Evolutionary conservation across 2,888 invertebrate species (phyloP).

Genomic region (Ophion slaviceki): DNA sequence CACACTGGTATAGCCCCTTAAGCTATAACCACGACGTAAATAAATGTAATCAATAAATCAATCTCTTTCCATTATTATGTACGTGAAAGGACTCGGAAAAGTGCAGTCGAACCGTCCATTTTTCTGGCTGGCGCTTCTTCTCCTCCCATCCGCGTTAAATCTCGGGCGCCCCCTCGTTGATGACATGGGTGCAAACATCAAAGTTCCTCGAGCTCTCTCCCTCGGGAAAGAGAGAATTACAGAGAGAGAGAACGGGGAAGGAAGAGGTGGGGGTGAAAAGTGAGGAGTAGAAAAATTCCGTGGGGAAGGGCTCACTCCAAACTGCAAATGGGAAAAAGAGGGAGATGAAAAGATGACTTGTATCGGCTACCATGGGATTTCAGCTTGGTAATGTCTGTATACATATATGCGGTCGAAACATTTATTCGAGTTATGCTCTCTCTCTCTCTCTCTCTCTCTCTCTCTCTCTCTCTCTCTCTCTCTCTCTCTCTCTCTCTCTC

Average conservation of each 20-base stretch:
- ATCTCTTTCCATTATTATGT: background rate
- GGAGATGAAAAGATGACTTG: background rate
- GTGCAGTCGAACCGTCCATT: constrained; percentile 13
- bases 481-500: too few species aligned
- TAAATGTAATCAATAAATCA: too few species aligned
- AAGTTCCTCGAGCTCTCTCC: constrained; percentile 1
- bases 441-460: background rate
- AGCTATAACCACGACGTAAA: too few species aligned
- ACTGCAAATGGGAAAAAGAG: background rate
- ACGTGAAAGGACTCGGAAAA: background rate
- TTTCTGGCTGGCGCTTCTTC: constrained; percentile 9
- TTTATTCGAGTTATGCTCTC: background rate
- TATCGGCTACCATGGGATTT: constrained; percentile 8
- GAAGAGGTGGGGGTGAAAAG: background rate
- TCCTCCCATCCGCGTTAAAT: constrained; percentile 18
- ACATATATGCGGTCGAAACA: constrained; percentile 25
- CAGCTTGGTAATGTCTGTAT: constrained; percentile 38
- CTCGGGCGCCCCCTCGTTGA: constrained; percentile 21
- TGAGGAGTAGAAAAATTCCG: background rate
- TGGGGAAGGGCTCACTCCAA: constrained; percentile 2
- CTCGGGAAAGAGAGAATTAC: background rate
- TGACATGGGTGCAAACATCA: constrained; percentile 33
- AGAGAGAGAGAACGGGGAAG: background rate
- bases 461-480: background rate
- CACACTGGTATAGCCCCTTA: too few species aligned